Percentiles rank a stretch among this genome's conserved stretches.
Evolutionary conservation across 2,888 invertebrate genomes (phyloP).

Genomic region (Argynnis bischoffii): DNA sequence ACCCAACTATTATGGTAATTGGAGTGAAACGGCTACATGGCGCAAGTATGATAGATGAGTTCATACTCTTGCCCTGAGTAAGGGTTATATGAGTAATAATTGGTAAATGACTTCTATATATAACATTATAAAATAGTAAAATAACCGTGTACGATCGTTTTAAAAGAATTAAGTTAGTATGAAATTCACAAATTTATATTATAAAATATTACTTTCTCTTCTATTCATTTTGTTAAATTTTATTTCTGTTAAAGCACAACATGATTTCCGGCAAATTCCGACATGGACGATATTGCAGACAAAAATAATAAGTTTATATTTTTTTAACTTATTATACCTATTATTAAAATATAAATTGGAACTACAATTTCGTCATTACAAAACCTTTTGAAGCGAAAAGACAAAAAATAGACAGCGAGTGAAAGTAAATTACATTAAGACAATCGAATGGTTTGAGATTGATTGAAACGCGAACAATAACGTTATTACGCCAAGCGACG

Average conservation of each 20-base stretch:
- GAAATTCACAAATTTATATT: too few relatives aligned
- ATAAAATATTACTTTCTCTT: too few relatives aligned
- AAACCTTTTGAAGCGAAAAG: constrained; percentile 6
- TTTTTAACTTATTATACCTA: too few relatives aligned
- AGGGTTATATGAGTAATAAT: background rate
- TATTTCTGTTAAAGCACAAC: too few relatives aligned
- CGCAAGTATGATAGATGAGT: constrained; percentile 29
- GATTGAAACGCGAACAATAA: constrained; percentile 33
- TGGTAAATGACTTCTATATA: background rate
- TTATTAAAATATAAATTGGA: background rate
- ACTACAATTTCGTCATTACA: constrained; percentile 4
- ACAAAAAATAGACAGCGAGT: constrained; percentile 30
- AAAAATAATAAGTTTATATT: too few relatives aligned
- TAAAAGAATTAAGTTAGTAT: too few relatives aligned
- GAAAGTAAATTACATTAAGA: constrained; percentile 44
- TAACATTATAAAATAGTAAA: background rate
- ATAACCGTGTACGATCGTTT: background rate
- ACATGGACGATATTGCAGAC: too few relatives aligned
- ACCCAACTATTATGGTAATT: constrained; percentile 62
- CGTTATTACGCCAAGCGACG: constrained; percentile 25
- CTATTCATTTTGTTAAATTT: too few relatives aligned
- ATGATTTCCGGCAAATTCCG: too few relatives aligned
- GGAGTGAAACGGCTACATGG: constrained; percentile 59
- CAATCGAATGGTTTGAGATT: constrained; percentile 33
- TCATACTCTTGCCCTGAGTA: constrained; percentile 21